These are phyloP conservation scores for Physocephala rufipes DNA, from an alignment of 2,888 invertebrate species.

Conservation along the genomic window DNA sequence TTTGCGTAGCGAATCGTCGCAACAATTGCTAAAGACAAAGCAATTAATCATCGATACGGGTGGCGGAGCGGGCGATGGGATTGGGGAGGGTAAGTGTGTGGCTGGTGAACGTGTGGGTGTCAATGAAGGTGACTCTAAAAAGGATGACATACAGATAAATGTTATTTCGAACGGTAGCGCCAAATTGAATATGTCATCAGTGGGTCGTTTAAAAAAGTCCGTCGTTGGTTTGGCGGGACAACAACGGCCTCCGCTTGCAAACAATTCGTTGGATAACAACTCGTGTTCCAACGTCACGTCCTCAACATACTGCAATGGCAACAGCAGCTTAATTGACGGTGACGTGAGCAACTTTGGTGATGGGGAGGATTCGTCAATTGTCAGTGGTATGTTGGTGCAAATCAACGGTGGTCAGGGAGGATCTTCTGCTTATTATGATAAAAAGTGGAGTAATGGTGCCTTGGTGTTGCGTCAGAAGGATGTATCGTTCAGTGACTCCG, in stretches of 20 bases:
- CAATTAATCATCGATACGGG: background rate
- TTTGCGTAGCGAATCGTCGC: conserved; percentile 20
- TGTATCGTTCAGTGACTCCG: conserved; percentile 60
- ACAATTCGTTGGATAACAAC: conserved; percentile 58
- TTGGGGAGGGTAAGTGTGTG: background rate
- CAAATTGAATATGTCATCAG: conserved; percentile 11
- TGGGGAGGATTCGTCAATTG: conserved; percentile 63
- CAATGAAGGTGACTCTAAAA: conserved; percentile 18
- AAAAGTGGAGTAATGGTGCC: conserved; percentile 50
- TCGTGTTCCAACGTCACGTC: conserved; percentile 63
- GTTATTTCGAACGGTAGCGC: conserved; percentile 38
- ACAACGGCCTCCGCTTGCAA: conserved; percentile 48
- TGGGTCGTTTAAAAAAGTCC: background rate
- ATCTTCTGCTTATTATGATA: conserved; percentile 33
- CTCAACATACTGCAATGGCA: conserved; percentile 61
- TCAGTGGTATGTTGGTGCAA: conserved; percentile 62
- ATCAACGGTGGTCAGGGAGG: conserved; percentile 50
- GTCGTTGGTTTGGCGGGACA: conserved; percentile 13
- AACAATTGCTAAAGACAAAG: conserved; percentile 16
- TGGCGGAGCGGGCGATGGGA: conserved; percentile 5
- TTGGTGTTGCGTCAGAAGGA: conserved; percentile 53
- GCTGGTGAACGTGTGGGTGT: background rate
- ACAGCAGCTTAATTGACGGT: conserved; percentile 56
- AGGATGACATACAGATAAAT: conserved; percentile 43
- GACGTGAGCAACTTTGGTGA: conserved; percentile 62